Percentiles rank a stretch among this genome's conserved stretches.
Evolutionary conservation across 2,113 vertebrate species (phyloP).

Genomic region (Orycteropus afer): DNA sequence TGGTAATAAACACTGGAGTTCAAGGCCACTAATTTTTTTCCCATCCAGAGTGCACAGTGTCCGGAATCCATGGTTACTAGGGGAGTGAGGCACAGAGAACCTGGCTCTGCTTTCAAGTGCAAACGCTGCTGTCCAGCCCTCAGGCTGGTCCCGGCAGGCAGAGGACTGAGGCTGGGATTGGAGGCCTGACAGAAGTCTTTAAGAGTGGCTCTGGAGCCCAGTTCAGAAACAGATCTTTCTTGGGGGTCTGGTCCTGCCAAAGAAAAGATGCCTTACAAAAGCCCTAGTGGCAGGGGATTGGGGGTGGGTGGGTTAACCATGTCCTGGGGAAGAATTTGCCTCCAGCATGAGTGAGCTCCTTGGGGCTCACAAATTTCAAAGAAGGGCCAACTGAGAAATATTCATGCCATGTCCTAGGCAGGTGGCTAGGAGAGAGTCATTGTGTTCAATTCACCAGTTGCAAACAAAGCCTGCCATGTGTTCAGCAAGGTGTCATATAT

Average conservation of each 20-base stretch:
- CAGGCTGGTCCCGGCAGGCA: neutral
- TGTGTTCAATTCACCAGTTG: neutral
- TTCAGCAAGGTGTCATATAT: neutral
- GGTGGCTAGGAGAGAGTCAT: neutral
- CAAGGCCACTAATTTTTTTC: constrained; percentile 35
- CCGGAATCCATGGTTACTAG: neutral
- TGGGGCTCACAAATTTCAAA: neutral
- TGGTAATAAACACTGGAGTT: constrained; percentile 3
- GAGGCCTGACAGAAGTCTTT: neutral
- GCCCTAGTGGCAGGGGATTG: too few relatives aligned
- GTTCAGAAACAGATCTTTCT: neutral
- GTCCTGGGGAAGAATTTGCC: neutral
- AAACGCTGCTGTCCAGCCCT: neutral
- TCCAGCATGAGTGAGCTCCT: neutral
- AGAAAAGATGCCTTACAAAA: neutral
- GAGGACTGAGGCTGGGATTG: neutral
- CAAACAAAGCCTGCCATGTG: neutral
- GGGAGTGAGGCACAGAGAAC: neutral
- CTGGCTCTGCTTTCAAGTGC: neutral
- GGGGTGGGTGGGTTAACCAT: too few relatives aligned
- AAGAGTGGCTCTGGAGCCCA: neutral
- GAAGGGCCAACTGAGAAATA: neutral
- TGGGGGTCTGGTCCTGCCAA: neutral
- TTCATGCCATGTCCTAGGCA: neutral
- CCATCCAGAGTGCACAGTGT: neutral